These are phyloP conservation scores for Rafetus swinhoei DNA, from an alignment of 2,113 vertebrate genomes.

Conservation along the genomic window DNA sequence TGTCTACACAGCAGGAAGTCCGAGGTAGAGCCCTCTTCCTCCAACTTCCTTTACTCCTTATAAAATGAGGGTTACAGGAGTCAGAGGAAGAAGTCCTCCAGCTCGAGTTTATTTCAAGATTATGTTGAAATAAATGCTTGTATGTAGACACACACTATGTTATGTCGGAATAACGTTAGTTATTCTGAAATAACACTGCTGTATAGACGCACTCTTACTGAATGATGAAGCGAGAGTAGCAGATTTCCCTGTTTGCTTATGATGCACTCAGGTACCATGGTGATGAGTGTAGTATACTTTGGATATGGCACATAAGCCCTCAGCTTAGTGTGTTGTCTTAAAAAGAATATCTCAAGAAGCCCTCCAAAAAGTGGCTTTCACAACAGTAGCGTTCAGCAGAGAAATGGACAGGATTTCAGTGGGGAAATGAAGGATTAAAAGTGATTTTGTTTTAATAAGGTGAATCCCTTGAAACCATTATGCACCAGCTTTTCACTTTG, in stretches of 20 bases:
- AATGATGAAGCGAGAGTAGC: background rate
- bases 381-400: conserved; percentile 15
- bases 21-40: too few species aligned
- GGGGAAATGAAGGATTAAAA: background rate
- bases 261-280: background rate
- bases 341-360: background rate
- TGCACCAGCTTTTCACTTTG: background rate
- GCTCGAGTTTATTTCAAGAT: too few species aligned
- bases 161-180: too few species aligned
- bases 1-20: too few species aligned
- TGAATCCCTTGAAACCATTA: background rate
- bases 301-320: background rate
- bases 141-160: too few species aligned
- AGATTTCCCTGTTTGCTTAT: background rate
- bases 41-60: too few species aligned
- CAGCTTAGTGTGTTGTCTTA: background rate
- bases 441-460: conserved; percentile 8
- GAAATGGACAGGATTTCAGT: background rate
- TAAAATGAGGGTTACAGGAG: too few species aligned
- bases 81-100: too few species aligned
- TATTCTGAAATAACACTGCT: too few species aligned
- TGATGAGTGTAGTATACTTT: background rate
- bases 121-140: too few species aligned
- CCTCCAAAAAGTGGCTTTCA: background rate
- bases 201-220: too few species aligned